Conservation (phyloP, 2,113 vertebrate species). For the Dinomys branickii region DNA sequence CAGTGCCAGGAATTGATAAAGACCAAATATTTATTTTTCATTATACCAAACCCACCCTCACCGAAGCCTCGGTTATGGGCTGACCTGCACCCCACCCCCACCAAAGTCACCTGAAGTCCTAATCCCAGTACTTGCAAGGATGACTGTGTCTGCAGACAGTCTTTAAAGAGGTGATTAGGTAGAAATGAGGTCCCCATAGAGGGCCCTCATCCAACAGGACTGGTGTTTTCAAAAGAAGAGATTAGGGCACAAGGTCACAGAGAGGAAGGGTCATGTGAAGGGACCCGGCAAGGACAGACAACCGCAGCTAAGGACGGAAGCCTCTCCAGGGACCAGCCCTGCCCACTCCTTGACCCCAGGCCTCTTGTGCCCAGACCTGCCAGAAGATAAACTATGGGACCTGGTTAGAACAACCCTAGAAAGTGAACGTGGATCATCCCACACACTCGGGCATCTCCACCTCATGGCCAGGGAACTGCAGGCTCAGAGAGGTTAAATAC, state of each 20-base stretch:
- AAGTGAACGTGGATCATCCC: not conserved
- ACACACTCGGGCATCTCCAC: not conserved
- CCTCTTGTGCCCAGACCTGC: not conserved
- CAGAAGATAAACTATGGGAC: not conserved
- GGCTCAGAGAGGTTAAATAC: not conserved
- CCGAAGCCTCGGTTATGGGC: not conserved
- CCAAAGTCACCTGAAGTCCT: not conserved
- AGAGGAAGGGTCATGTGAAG: not conserved
- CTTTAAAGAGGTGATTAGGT: not conserved
- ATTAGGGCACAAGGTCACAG: not conserved
- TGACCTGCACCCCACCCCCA: not conserved
- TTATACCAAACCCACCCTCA: not conserved
- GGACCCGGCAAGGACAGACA: not conserved
- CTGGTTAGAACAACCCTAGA: not conserved
- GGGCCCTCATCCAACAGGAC: not conserved
- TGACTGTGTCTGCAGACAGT: not conserved
- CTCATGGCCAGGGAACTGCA: not conserved
- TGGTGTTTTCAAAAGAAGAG: not conserved
- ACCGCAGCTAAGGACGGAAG: not conserved
- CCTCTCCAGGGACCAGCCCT: not conserved
- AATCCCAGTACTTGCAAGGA: not conserved
- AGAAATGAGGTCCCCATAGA: not conserved
- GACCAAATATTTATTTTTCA: constrained; percentile 35
- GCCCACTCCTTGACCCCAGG: not conserved
- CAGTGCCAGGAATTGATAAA: not conserved